These are phyloP conservation scores for Sebastes trivittatus DNA, from an alignment of 2,797 vertebrate species.

Conservation along the genomic window DNA sequence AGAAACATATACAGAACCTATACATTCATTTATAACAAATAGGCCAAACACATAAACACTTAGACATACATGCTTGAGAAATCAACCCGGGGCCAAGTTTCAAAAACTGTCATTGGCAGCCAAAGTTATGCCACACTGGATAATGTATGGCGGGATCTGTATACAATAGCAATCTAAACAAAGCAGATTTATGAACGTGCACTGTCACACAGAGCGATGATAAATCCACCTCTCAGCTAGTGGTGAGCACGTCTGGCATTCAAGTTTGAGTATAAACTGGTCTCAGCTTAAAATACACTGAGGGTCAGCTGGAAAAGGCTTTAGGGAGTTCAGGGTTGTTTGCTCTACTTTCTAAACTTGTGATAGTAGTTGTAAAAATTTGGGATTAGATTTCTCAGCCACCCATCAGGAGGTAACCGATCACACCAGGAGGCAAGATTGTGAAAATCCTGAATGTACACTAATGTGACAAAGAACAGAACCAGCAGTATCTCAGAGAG, in stretches of 20 bases:
- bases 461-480: conserved; percentile 39
- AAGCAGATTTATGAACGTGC: conserved; percentile 73
- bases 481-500: neutral
- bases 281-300: conserved; percentile 34
- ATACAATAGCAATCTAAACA: conserved; percentile 72
- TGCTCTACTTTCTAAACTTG: conserved; percentile 19
- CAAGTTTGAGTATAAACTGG: conserved; percentile 36
- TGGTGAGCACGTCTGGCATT: conserved; percentile 56
- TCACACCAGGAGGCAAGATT: neutral
- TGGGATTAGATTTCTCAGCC: conserved; percentile 14
- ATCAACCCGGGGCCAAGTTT: conserved; percentile 15
- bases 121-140: conserved; percentile 54
- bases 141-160: conserved; percentile 63
- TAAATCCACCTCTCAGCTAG: conserved; percentile 49
- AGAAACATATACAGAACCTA: neutral
- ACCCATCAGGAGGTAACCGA: conserved; percentile 1
- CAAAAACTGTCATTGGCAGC: conserved; percentile 18
- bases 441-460: neutral
- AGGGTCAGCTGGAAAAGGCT: conserved; percentile 16
- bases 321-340: neutral
- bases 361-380: conserved; percentile 20
- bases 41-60: conserved; percentile 9
- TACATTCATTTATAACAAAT: conserved; percentile 10
- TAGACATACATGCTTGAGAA: conserved; percentile 16
- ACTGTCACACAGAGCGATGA: conserved; percentile 64